phyloP scores from a whole-genome alignment of 2,888 invertebrate genomes.

The Xestoiulus laeticollis region DNA sequence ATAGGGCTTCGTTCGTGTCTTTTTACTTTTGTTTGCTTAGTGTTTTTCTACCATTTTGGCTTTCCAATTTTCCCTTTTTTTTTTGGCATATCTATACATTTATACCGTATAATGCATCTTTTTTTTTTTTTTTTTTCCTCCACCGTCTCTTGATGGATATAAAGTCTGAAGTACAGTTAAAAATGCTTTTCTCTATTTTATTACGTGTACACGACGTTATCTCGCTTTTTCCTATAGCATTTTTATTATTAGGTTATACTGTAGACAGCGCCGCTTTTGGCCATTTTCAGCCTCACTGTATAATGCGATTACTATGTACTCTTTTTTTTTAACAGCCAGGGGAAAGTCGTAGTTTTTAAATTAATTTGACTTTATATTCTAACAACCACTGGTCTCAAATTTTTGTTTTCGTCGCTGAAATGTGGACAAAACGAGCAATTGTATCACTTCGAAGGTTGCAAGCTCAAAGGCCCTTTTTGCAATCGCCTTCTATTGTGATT shows the following conservation, averaged over 20 bases:
- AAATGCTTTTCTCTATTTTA: neutral
- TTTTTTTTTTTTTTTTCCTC: neutral
- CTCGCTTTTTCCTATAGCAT: neutral
- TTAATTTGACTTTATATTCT: neutral
- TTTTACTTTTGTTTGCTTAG: constrained; percentile 35
- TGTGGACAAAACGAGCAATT: neutral
- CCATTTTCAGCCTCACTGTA: neutral
- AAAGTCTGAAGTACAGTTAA: constrained; percentile 7
- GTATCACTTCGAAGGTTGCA: no score
- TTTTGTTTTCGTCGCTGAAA: neutral
- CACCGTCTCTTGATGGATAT: neutral
- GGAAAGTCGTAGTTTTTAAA: no score
- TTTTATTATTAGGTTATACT: constrained; percentile 10
- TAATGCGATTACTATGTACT: neutral
- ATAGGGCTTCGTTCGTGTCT: neutral
- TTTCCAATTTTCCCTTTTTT: constrained; percentile 43
- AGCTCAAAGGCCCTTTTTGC: no score
- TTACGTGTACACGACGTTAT: neutral
- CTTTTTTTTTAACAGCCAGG: neutral
- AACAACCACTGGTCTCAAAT: neutral
- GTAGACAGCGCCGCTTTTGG: neutral
- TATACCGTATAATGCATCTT: constrained; percentile 31
- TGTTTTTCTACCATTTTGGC: constrained; percentile 30
- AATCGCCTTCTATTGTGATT: neutral
- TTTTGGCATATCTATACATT: constrained; percentile 16